Evolutionary conservation across 64 coral and sea anemone species (phyloP).

Genomic region (Montipora capricornis): DNA sequence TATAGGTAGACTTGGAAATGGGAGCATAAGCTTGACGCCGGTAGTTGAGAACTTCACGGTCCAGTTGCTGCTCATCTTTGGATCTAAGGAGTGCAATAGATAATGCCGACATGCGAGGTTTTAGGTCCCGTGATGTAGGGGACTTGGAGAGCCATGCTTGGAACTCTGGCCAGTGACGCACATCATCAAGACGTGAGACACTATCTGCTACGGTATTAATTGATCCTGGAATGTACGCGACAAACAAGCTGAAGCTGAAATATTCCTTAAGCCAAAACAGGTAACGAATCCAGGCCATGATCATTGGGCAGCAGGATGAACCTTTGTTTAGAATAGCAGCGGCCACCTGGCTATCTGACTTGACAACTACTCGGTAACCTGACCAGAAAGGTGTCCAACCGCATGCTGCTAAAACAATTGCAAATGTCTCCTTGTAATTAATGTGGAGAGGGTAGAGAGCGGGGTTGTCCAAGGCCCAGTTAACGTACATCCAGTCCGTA

Average conservation of each 20-base stretch:
- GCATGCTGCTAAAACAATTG: background rate
- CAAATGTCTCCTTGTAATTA: slow-evolving; percentile 67
- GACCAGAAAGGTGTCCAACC: slow-evolving; percentile 19
- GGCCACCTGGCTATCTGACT: slow-evolving; percentile 25
- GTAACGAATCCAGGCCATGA: slow-evolving; percentile 8
- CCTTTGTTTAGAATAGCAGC: slow-evolving; percentile 5
- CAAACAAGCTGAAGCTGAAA: background rate
- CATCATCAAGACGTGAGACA: slow-evolving; percentile 23
- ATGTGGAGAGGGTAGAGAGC: slow-evolving; percentile 31
- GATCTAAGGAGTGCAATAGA: slow-evolving; percentile 29
- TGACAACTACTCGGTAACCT: background rate
- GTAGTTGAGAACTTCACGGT: background rate
- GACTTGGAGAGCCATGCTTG: slow-evolving; percentile 24
- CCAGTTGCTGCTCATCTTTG: background rate
- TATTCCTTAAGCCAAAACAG: slow-evolving; percentile 20
- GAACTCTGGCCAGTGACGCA: background rate
- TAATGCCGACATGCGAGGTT: slow-evolving; percentile 21
- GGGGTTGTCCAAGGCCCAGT: slow-evolving; percentile 48
- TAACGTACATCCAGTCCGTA: background rate
- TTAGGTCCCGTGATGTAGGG: background rate
- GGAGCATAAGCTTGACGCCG: background rate
- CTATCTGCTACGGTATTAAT: background rate
- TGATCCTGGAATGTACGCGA: background rate
- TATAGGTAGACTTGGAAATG: slow-evolving; percentile 4
- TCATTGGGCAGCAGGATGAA: background rate